These are phyloP conservation scores for Trogon melanurus DNA, from an alignment of 2,113 vertebrate species.

Conservation along the genomic window DNA sequence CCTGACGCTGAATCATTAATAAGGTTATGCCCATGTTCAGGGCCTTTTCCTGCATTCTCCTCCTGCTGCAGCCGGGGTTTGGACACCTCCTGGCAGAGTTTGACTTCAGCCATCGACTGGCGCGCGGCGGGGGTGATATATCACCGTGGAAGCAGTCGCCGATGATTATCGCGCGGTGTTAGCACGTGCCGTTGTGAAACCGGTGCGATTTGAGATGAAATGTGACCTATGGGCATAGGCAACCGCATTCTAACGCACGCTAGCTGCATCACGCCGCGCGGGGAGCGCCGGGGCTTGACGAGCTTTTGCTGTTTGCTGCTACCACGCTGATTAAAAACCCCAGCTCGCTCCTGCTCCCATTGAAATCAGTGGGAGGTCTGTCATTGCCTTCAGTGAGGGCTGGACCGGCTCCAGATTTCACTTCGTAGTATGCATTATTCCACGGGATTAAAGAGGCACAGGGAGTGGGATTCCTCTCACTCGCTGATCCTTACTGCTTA, in stretches of 20 bases:
- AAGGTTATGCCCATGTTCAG: background rate
- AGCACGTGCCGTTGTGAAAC: background rate
- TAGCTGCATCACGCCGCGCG: fast-evolving
- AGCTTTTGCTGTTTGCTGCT: background rate
- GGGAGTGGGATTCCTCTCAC: background rate
- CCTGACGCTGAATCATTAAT: background rate
- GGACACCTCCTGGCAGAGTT: background rate
- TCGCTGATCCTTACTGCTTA: background rate
- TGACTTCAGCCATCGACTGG: background rate
- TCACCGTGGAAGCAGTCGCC: background rate
- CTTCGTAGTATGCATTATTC: background rate
- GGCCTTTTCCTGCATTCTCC: background rate
- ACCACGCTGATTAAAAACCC: background rate
- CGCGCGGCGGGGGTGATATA: background rate
- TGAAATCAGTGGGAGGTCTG: conserved; percentile 28
- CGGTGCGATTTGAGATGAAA: background rate
- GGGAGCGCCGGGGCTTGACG: background rate
- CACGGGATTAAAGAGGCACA: background rate
- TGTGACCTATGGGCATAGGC: background rate
- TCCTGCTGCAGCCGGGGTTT: background rate
- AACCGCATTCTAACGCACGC: background rate
- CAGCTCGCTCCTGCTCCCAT: background rate
- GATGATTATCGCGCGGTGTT: background rate
- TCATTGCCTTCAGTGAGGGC: background rate
- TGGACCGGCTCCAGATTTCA: background rate